These are phyloP conservation scores for Eumacrocentrus americanus DNA, from an alignment of 2,888 invertebrate species.

Conservation along the genomic window DNA sequence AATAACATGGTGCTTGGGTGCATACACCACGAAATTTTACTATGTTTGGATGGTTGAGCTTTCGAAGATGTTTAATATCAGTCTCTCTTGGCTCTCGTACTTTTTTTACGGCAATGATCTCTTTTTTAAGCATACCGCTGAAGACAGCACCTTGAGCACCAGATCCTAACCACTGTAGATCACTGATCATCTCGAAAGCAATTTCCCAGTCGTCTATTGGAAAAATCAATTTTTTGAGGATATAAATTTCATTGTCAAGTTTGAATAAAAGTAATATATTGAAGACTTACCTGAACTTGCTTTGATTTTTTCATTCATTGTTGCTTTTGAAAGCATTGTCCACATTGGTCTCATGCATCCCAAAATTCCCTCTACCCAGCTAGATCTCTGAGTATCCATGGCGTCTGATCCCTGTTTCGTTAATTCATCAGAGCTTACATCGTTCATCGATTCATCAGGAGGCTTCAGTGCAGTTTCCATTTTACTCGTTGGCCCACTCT, in stretches of 20 bases:
- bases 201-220: slow-evolving; percentile 85
- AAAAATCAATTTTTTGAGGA: slow-evolving; percentile 16
- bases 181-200: slow-evolving; percentile 87
- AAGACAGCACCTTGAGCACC: slow-evolving; percentile 97
- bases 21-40: slow-evolving; percentile 94
- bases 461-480: slow-evolving; percentile 46
- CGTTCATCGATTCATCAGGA: slow-evolving; percentile 49
- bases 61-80: slow-evolving; percentile 88
- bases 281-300: slow-evolving; percentile 65
- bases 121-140: slow-evolving; percentile 80
- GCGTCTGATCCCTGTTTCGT: slow-evolving; percentile 52
- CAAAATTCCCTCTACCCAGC: slow-evolving; percentile 83
- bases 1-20: slow-evolving; percentile 88
- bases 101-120: slow-evolving; percentile 95
- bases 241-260: background rate
- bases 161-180: slow-evolving; percentile 89
- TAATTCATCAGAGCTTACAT: slow-evolving; percentile 52
- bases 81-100: slow-evolving; percentile 91
- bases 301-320: slow-evolving; percentile 72
- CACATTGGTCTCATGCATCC: slow-evolving; percentile 89
- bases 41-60: slow-evolving; percentile 95
- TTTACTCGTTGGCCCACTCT: slow-evolving; percentile 42
- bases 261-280: background rate
- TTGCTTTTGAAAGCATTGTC: slow-evolving; percentile 83
- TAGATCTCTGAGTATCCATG: slow-evolving; percentile 65